Percentiles rank a stretch among this genome's conserved stretches.
phyloP scores from a whole-genome alignment of 2,797 vertebrate species.

The Gallinago stenura region DNA sequence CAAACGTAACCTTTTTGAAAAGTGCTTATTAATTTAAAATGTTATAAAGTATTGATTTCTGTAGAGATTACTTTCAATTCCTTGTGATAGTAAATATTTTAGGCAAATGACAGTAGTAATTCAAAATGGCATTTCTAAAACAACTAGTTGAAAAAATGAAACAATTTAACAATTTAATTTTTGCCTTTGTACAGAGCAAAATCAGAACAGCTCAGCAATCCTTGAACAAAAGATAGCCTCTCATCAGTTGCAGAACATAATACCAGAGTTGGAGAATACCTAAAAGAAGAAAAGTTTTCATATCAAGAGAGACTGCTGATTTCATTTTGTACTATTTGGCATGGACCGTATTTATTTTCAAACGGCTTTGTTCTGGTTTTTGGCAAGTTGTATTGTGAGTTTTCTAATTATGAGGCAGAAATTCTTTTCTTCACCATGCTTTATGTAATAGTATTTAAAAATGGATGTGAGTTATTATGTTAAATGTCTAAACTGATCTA shows the following conservation, averaged over 20 bases:
- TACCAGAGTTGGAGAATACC: slow-evolving; percentile 37
- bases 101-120: not conserved
- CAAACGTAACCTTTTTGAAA: not conserved
- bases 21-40: not conserved
- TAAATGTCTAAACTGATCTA: slow-evolving; percentile 83
- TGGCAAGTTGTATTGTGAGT: slow-evolving; percentile 85
- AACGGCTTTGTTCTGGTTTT: slow-evolving; percentile 81
- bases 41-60: not conserved
- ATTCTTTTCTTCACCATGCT: slow-evolving; percentile 84
- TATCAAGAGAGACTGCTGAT: slow-evolving; percentile 79
- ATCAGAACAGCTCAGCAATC: slow-evolving; percentile 88
- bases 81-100: not conserved
- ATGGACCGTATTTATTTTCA: slow-evolving; percentile 87
- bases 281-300: slow-evolving; percentile 71
- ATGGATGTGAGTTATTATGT: slow-evolving; percentile 85
- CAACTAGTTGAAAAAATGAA: not conserved
- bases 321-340: slow-evolving; percentile 85
- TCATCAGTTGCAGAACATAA: slow-evolving; percentile 69
- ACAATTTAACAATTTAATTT: not conserved
- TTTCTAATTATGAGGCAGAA: slow-evolving; percentile 86
- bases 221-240: slow-evolving; percentile 80
- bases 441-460: slow-evolving; percentile 87
- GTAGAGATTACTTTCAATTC: not conserved
- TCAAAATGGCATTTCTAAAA: not conserved
- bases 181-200: slow-evolving; percentile 83